Conservation (phyloP, 2,888 invertebrate genomes). For the Synergus umbraculus region DNA sequence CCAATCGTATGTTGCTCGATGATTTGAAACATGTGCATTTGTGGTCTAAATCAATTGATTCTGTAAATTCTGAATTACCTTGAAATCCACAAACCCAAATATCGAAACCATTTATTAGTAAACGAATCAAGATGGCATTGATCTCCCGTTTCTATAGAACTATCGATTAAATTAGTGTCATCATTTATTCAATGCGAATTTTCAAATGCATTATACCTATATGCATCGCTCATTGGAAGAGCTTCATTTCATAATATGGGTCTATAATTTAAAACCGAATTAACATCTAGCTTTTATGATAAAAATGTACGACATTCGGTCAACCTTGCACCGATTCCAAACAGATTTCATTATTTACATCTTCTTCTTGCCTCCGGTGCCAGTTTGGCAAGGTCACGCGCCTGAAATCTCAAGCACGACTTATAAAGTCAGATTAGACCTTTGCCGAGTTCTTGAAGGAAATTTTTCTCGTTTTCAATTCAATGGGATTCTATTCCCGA, state of each 20-base stretch:
- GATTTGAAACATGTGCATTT: not conserved
- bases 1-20: not conserved
- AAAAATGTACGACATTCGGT: too few relatives aligned
- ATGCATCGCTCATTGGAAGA: slow-evolving; percentile 22
- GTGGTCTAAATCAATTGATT: rapidly evolving
- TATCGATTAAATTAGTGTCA: slow-evolving; percentile 45
- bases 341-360: slow-evolving; percentile 41
- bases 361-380: slow-evolving; percentile 42
- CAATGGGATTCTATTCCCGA: slow-evolving; percentile 36
- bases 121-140: slow-evolving; percentile 41
- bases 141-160: slow-evolving; percentile 43
- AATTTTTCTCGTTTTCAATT: slow-evolving; percentile 30
- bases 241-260: not conserved
- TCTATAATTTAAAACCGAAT: not conserved
- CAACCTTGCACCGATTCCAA: not conserved
- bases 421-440: slow-evolving; percentile 59
- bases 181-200: too few relatives aligned
- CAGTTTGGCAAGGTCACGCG: slow-evolving; percentile 42
- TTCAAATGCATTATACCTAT: too few relatives aligned
- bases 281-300: not conserved
- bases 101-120: slow-evolving; percentile 42
- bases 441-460: slow-evolving; percentile 1
- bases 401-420: slow-evolving; percentile 37
- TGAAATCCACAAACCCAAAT: too few relatives aligned
- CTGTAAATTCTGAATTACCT: not conserved